These are phyloP conservation scores for Caenorhabditis sp. DNA, from an alignment of 2,888 invertebrate genomes.

Conservation along the genomic window DNA sequence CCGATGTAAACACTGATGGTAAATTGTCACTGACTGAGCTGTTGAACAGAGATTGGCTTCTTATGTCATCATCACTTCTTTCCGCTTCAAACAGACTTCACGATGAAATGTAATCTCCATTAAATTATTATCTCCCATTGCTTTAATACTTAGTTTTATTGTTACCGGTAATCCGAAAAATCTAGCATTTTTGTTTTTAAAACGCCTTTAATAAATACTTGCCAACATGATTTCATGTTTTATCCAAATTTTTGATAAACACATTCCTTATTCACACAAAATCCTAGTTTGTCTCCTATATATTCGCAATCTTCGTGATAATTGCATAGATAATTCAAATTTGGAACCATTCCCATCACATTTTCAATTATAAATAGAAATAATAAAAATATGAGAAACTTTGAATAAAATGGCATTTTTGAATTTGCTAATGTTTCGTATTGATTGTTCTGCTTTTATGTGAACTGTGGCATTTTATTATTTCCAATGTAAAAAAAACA, in stretches of 20 bases:
- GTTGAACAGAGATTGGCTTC: slow-evolving; percentile 79
- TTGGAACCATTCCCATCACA: not conserved
- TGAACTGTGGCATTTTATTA: too few relatives aligned
- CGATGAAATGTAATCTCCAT: slow-evolving; percentile 76
- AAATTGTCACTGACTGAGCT: slow-evolving; percentile 79
- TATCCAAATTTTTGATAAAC: not conserved
- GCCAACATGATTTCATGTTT: not conserved
- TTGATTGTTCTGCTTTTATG: too few relatives aligned
- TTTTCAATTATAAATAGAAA: too few relatives aligned
- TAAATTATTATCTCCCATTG: not conserved
- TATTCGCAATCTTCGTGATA: not conserved
- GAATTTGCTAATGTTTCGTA: too few relatives aligned
- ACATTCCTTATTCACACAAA: not conserved
- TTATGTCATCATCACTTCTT: slow-evolving; percentile 82
- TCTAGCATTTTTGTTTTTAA: too few relatives aligned
- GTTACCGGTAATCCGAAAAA: not conserved
- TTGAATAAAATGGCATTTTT: too few relatives aligned
- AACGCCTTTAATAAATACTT: not conserved
- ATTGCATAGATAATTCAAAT: not conserved
- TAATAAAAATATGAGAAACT: too few relatives aligned
- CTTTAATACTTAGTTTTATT: not conserved
- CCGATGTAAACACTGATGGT: slow-evolving; percentile 79
- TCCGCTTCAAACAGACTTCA: slow-evolving; percentile 81
- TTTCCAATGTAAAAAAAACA: too few relatives aligned
- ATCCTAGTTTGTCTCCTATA: not conserved